Evolutionary conservation across 2,113 vertebrate species (phyloP).

Genomic region (Anolis sagrei): DNA sequence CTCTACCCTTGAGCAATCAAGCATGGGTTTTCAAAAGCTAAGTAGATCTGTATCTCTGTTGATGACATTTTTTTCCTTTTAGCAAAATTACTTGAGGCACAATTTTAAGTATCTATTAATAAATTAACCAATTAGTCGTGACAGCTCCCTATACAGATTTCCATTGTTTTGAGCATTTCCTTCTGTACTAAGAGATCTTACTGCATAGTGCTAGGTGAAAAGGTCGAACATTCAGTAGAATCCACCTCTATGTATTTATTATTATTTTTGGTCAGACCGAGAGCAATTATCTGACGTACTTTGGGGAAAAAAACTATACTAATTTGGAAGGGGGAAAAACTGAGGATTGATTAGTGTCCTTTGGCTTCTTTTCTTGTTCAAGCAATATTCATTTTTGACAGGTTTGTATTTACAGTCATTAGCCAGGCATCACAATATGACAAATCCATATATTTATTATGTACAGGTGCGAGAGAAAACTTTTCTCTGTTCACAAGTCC

Average conservation of each 20-base stretch:
- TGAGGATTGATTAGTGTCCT: neutral
- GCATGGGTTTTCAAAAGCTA: neutral
- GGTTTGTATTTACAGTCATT: neutral
- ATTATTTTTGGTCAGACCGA: neutral
- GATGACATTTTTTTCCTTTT: neutral
- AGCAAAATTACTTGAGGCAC: constrained; percentile 2
- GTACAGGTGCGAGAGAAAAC: neutral
- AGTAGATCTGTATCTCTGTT: neutral
- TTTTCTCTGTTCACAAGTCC: neutral
- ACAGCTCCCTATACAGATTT: constrained; percentile 1
- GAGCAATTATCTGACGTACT: neutral
- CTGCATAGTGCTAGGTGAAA: neutral
- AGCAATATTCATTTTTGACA: neutral
- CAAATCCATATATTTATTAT: neutral
- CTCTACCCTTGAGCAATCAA: neutral
- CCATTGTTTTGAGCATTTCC: constrained; percentile 31
- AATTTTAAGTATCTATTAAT: constrained; percentile 36
- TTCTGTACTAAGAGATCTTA: neutral
- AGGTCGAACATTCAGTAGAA: neutral
- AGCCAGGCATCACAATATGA: neutral
- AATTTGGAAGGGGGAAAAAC: no score
- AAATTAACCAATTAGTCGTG: neutral
- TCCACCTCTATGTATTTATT: neutral
- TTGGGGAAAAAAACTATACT: neutral
- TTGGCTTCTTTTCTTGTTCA: neutral